Conservation (phyloP, 2,113 vertebrate species). For the Phocoena phocoena region DNA sequence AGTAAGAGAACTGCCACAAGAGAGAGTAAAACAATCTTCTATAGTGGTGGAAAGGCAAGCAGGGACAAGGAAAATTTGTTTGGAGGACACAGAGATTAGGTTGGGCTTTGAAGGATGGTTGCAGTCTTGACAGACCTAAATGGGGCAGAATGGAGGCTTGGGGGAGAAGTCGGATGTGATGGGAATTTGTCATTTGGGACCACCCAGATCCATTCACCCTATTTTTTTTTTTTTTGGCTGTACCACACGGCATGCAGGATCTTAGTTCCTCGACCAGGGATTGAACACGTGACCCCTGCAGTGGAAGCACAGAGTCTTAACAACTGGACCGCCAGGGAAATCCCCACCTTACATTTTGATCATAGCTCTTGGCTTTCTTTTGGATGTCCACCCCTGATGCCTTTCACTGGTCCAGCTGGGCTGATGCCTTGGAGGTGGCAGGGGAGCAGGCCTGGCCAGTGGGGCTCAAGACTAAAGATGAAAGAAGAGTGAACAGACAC, state of each 20-base stretch:
- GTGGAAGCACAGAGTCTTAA: too few relatives aligned
- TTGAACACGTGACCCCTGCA: too few relatives aligned
- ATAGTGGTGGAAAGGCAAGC: not conserved
- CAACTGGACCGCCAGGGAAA: too few relatives aligned
- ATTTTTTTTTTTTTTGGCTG: not conserved
- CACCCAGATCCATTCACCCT: not conserved
- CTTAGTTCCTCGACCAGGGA: too few relatives aligned
- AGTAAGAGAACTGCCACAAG: not conserved
- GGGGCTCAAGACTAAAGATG: not conserved
- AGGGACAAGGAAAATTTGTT: not conserved
- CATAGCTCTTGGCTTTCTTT: not conserved
- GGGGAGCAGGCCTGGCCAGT: not conserved
- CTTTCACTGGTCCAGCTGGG: not conserved
- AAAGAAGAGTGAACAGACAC: not conserved
- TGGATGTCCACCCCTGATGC: too few relatives aligned
- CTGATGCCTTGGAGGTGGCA: not conserved
- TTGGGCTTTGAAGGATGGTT: not conserved
- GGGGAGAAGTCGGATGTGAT: not conserved
- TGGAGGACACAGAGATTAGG: not conserved
- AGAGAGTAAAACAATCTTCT: not conserved
- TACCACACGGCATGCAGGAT: too few relatives aligned
- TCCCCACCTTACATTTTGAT: not conserved
- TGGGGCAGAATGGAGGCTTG: not conserved
- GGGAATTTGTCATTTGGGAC: not conserved
- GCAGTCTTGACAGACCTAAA: not conserved